Evolutionary conservation across 2,113 vertebrate species (phyloP), one percentile per base, ranked within the genome.

Genomic region (Etheostoma cragini): DNA sequence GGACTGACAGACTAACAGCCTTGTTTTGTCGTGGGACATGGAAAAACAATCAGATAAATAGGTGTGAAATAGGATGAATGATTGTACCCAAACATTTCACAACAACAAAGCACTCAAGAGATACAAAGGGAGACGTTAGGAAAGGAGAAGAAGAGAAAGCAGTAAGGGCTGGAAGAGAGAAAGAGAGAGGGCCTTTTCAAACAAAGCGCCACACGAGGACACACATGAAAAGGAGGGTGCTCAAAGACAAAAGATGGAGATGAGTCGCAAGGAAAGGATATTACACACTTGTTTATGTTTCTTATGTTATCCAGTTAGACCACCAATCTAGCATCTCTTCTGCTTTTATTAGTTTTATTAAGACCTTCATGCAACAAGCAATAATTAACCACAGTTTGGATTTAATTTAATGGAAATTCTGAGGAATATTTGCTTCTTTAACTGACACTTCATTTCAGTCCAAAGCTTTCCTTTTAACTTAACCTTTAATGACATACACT

Each of bases 201-300:
- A 45, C 62, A 10, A 0, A 46, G 33, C 54, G 38, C 21, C 45
- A 61, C 35, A 46, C 14, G 6, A 56, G 71, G 77, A 78, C 33
- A 22, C 61, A 52, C 56, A 42, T 19, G 49, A 57, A 47, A n/a
- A 15, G 26, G 60, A 46, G 42, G 21, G 72, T 60, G 64, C 70
- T 76, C 38, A 42, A 5, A 62, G 22, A 22, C 58, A 72, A 85
- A 87, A 65, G 64, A 81, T 72, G 79, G 57, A 78, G 83, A 85
- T 74, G 82, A 86, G 80, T 78, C 45, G 57, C 8, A 2, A 66
- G 77, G 65, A 72, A 70, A 87, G 83, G 81, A 86, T 86, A 89
- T 86, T 84, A 72, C 78, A 69, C 82, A 72, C 66, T 86, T 84
- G 78, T 82, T 78, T 79, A 21, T 78, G 26, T 76, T 65, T 61